phyloP scores from a whole-genome alignment of 2,113 vertebrate genomes.

The Heterotilapia buettikoferi region DNA sequence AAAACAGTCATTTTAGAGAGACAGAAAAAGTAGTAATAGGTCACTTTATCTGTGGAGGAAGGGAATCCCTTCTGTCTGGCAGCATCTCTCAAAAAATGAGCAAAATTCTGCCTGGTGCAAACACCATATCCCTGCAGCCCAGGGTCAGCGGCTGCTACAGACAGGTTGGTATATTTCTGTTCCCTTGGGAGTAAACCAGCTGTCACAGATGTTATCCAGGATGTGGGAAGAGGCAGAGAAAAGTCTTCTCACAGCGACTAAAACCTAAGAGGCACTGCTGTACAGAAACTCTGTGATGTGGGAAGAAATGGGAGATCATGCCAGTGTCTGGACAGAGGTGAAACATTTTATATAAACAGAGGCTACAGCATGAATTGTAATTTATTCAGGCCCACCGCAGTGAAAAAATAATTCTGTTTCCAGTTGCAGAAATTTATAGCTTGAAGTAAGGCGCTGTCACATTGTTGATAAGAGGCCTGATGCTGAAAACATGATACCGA shows the following conservation, averaged over 20 bases:
- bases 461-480: neutral
- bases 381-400: neutral
- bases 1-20: neutral
- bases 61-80: neutral
- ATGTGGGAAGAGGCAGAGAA: neutral
- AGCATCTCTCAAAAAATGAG: neutral
- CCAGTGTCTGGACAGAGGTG: neutral
- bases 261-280: neutral
- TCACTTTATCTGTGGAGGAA: neutral
- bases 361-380: neutral
- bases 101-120: neutral
- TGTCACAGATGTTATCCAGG: neutral
- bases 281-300: neutral
- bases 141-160: neutral
- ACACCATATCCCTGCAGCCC: neutral
- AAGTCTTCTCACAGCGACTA: neutral
- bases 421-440: neutral
- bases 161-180: neutral
- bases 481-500: neutral
- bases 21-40: neutral
- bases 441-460: neutral
- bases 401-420: neutral
- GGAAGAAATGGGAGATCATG: neutral
- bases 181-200: neutral
- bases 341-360: neutral